A percentile compares a stretch with the other conserved stretches of the same genome.
Evolutionary conservation across 2,113 vertebrate species (phyloP).

Genomic region (Rhagologus leucostigma): DNA sequence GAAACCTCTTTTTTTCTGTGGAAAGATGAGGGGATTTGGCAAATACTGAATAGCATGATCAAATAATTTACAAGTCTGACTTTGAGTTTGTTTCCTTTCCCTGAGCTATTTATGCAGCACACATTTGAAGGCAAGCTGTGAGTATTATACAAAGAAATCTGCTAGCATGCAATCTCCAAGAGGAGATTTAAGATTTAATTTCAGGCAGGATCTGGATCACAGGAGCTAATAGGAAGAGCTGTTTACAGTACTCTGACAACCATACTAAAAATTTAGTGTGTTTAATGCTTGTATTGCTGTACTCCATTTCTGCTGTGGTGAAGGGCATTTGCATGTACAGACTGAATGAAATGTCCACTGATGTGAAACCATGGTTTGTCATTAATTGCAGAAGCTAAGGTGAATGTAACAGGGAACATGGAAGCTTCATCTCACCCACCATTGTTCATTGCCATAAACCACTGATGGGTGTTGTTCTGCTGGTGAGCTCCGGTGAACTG

Average conservation of each 20-base stretch:
- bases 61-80: not conserved
- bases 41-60: not conserved
- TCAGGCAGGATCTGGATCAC: not conserved
- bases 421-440: not conserved
- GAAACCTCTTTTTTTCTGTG: not conserved
- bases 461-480: not conserved
- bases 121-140: constrained; percentile 6
- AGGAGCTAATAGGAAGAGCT: not conserved
- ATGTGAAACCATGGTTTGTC: not conserved
- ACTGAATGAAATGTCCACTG: not conserved
- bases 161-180: not conserved
- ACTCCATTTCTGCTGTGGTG: not conserved
- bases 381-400: not conserved
- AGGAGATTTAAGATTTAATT: not conserved
- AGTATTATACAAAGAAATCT: constrained; percentile 16
- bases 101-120: constrained; percentile 30
- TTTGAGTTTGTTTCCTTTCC: constrained; percentile 9
- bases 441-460: not conserved
- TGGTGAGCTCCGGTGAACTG: not conserved
- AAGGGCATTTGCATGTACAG: not conserved
- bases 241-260: not conserved
- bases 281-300: not conserved
- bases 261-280: not conserved
- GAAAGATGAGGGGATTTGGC: not conserved
- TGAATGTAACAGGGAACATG: not conserved